These are phyloP conservation scores for Mesoligia furuncula DNA, from an alignment of 2,888 invertebrate genomes.

Conservation along the genomic window DNA sequence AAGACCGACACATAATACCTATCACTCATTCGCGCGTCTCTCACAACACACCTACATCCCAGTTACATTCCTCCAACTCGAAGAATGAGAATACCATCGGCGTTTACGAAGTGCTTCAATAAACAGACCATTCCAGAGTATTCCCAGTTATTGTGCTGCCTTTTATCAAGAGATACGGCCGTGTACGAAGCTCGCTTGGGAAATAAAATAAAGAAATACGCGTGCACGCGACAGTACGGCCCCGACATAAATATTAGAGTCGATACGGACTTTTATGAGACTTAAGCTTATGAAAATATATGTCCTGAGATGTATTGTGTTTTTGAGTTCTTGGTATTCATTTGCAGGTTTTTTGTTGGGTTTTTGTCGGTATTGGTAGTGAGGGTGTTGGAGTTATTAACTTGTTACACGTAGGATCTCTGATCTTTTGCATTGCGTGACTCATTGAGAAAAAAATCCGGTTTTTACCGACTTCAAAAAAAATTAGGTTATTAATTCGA, in stretches of 20 bases:
- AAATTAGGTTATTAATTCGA: no score
- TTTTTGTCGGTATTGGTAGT: neutral
- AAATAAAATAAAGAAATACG: conserved; percentile 69
- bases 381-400: neutral
- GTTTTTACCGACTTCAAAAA: no score
- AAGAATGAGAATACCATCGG: conserved; percentile 59
- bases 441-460: neutral
- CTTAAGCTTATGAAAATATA: conserved; percentile 77
- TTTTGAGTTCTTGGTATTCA: conserved; percentile 41
- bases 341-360: conserved; percentile 5
- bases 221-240: conserved; percentile 58
- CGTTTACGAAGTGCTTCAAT: conserved; percentile 66
- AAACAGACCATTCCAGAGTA: conserved; percentile 65
- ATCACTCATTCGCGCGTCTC: conserved; percentile 19
- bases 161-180: conserved; percentile 68
- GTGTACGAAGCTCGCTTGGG: conserved; percentile 62
- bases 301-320: conserved; percentile 57
- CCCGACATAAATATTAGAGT: conserved; percentile 79
- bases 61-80: conserved; percentile 41
- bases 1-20: conserved; percentile 6
- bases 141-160: conserved; percentile 65
- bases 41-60: conserved; percentile 12
- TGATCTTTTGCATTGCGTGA: neutral
- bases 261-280: conserved; percentile 73
- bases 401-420: conserved; percentile 3